A percentile compares a stretch with the other conserved stretches of the same genome.
phyloP scores from a whole-genome alignment of 2,888 invertebrate genomes.

The Plutella xylostella region DNA sequence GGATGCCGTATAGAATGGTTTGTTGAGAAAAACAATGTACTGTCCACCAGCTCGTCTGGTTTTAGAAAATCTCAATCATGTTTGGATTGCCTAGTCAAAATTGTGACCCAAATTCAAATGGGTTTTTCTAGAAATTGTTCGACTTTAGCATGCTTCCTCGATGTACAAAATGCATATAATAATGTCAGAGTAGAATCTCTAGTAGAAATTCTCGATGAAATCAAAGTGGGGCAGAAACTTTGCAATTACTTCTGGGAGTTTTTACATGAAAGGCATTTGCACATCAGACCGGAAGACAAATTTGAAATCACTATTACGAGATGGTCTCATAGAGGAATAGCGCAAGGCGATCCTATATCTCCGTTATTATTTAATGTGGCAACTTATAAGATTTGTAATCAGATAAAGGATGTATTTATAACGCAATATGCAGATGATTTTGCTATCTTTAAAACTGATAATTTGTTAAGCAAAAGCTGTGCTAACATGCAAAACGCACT shows the following conservation, averaged over 20 bases:
- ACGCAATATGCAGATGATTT: constrained; percentile 7
- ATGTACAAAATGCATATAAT: too few species aligned
- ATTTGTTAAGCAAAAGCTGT: neutral
- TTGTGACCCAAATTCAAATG: constrained; percentile 12
- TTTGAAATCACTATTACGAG: neutral
- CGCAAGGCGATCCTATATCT: constrained; percentile 7
- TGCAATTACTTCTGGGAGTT: constrained; percentile 1
- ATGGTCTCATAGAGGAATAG: neutral
- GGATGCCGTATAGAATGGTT: constrained; percentile 18
- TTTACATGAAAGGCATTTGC: too few species aligned
- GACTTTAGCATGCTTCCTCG: constrained; percentile 13
- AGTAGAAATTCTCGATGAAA: too few species aligned
- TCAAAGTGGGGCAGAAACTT: neutral
- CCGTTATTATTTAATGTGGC: constrained; percentile 8
- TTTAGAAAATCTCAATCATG: constrained; percentile 8
- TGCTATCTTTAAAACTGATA: constrained; percentile 7
- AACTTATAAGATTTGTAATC: neutral
- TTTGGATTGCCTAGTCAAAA: constrained; percentile 8
- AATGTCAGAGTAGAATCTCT: too few species aligned
- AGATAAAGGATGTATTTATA: neutral
- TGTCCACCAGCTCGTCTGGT: too few species aligned
- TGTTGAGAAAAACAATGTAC: constrained; percentile 13
- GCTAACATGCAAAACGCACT: constrained; percentile 12
- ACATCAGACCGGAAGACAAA: neutral
- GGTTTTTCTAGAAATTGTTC: constrained; percentile 12